Percentiles rank a stretch among this genome's conserved stretches.
These are phyloP conservation scores for Drosophila acutilabella DNA, from an alignment of 2,888 invertebrate genomes.

Conservation along the genomic window DNA sequence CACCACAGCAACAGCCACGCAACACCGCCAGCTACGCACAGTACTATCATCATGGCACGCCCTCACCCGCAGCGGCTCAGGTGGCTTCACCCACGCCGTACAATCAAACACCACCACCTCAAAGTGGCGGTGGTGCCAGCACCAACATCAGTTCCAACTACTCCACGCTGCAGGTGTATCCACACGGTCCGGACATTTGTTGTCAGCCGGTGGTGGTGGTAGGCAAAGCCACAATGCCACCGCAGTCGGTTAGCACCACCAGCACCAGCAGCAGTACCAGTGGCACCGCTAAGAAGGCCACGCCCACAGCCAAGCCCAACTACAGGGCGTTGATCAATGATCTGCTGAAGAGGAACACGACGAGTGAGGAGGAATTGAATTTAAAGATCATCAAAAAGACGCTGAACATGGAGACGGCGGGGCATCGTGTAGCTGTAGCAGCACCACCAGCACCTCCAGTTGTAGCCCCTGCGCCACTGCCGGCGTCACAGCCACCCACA, in stretches of 20 bases:
- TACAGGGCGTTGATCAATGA: slow-evolving; percentile 84
- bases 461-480: neutral
- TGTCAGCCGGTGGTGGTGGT: slow-evolving; percentile 39
- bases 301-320: slow-evolving; percentile 76
- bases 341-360: slow-evolving; percentile 79
- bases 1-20: slow-evolving; percentile 7
- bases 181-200: slow-evolving; percentile 72
- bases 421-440: slow-evolving; percentile 3
- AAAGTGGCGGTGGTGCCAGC: slow-evolving; percentile 13
- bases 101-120: slow-evolving; percentile 43
- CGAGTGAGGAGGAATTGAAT: slow-evolving; percentile 83
- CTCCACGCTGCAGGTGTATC: slow-evolving; percentile 67
- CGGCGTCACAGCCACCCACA: slow-evolving; percentile 1
- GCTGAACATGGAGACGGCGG: slow-evolving; percentile 75
- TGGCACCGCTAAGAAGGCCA: slow-evolving; percentile 52
- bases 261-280: neutral
- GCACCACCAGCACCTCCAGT: neutral
- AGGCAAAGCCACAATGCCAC: slow-evolving; percentile 7
- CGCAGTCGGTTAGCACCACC: slow-evolving; percentile 12
- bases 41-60: slow-evolving; percentile 66
- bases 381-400: slow-evolving; percentile 84
- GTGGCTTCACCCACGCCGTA: slow-evolving; percentile 74
- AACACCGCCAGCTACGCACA: slow-evolving; percentile 31
- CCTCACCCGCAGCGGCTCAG: slow-evolving; percentile 75
- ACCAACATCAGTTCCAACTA: slow-evolving; percentile 41